These are phyloP conservation scores for Regulus satrapa DNA, from an alignment of 2,113 vertebrate genomes.

Conservation along the genomic window DNA sequence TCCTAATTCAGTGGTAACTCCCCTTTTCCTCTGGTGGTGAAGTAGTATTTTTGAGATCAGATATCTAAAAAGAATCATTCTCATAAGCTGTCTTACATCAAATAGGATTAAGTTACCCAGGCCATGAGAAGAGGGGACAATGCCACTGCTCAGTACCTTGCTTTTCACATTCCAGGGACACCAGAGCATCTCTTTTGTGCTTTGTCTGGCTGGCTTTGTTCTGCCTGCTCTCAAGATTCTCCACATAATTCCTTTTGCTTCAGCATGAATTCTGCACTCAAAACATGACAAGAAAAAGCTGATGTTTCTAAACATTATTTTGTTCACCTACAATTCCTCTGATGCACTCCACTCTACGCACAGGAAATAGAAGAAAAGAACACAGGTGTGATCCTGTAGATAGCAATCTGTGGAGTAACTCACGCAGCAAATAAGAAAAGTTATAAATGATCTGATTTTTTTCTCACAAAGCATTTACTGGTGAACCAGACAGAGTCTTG, in stretches of 20 bases:
- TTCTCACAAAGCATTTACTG: not conserved
- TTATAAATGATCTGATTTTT: not conserved
- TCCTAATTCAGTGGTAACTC: not conserved
- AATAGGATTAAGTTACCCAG: not conserved
- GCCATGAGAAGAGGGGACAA: not conserved
- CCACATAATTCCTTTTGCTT: not conserved
- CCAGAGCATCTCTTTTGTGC: not conserved
- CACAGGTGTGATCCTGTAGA: not conserved
- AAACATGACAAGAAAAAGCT: not conserved
- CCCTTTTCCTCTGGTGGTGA: not conserved
- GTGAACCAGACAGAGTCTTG: conserved; percentile 3
- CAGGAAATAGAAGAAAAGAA: not conserved
- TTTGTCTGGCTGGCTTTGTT: not conserved
- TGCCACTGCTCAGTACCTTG: not conserved
- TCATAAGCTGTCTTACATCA: not conserved
- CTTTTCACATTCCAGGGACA: not conserved
- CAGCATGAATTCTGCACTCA: not conserved
- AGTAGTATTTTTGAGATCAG: not conserved
- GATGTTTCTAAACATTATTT: not conserved
- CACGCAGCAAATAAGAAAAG: not conserved
- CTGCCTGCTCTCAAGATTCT: not conserved
- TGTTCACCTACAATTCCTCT: not conserved
- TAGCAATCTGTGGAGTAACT: not conserved
- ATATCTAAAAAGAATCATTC: not conserved
- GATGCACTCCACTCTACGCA: not conserved